phyloP scores from a whole-genome alignment of 1,140 invertebrate genomes.

The Ectropis grisescens region DNA sequence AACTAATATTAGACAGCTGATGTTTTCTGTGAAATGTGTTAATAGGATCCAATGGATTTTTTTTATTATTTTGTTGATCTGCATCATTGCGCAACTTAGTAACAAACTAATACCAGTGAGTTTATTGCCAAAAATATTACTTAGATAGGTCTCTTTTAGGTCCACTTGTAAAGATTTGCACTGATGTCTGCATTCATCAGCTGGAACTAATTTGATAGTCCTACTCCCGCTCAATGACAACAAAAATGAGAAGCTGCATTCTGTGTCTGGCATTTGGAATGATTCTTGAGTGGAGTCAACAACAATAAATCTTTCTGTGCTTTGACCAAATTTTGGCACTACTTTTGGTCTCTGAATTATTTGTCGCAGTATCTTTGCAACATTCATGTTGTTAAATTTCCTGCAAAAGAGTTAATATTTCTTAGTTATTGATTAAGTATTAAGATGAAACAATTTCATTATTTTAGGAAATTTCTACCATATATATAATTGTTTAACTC shows the following conservation, averaged over 20 bases:
- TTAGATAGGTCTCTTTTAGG: conserved; percentile 75
- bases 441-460: background rate
- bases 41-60: too few species aligned
- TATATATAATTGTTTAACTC: conserved; percentile 29
- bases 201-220: conserved; percentile 75
- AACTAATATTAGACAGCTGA: too few species aligned
- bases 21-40: too few species aligned
- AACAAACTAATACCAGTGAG: too few species aligned
- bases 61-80: too few species aligned
- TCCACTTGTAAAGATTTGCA: conserved; percentile 76
- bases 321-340: conserved; percentile 75
- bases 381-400: conserved; percentile 80
- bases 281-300: conserved; percentile 73
- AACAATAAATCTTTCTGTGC: conserved; percentile 79
- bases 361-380: conserved; percentile 74
- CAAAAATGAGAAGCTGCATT: conserved; percentile 82
- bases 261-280: conserved; percentile 78
- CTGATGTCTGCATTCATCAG: conserved; percentile 75
- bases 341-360: conserved; percentile 75
- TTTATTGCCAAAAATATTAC: too few species aligned
- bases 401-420: conserved; percentile 49
- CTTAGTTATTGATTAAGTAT: background rate
- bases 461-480: conserved; percentile 18
- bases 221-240: conserved; percentile 76
- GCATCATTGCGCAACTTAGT: too few species aligned